A percentile compares a stretch with the other conserved stretches of the same genome.
These are phyloP conservation scores for Corythaeola cristata DNA, from an alignment of 2,113 vertebrate species.

Conservation along the genomic window DNA sequence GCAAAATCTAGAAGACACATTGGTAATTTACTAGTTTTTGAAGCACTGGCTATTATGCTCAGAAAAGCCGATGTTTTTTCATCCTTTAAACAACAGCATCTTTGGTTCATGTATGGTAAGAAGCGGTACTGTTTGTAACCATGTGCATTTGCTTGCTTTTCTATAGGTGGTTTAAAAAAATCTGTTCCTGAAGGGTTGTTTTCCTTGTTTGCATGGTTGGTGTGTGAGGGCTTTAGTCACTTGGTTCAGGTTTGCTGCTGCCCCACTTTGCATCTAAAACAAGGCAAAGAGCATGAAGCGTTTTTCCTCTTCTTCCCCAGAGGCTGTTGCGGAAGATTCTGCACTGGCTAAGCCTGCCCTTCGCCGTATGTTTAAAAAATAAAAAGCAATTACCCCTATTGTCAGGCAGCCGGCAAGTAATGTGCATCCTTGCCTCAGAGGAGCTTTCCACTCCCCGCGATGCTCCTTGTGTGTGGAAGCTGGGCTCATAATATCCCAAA, in stretches of 20 bases:
- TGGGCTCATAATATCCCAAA: not conserved
- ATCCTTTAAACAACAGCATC: not conserved
- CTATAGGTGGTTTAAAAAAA: not conserved
- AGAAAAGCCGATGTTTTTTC: not conserved
- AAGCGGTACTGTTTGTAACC: not conserved
- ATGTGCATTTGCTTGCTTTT: not conserved
- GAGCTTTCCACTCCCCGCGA: not conserved
- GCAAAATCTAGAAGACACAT: not conserved
- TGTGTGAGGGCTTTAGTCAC: not conserved
- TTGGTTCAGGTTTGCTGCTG: conserved; percentile 28
- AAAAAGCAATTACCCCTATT: conserved; percentile 65
- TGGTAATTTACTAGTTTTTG: not conserved
- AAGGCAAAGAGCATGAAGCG: not conserved
- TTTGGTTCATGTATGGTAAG: not conserved
- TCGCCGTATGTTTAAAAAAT: conserved; percentile 8
- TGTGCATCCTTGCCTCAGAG: not conserved
- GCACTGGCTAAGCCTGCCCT: not conserved
- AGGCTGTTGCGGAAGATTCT: conserved; percentile 11
- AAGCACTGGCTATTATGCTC: not conserved
- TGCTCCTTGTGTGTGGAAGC: not conserved
- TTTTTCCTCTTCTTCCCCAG: conserved; percentile 35
- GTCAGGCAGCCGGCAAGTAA: not conserved
- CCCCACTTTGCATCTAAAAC: conserved; percentile 32
- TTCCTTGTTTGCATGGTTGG: not conserved
- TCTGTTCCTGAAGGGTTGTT: not conserved